Percentiles rank a stretch among this genome's conserved stretches.
Evolutionary conservation across 1,140 invertebrate genomes (phyloP).

Genomic region (Drosophila suzukii): DNA sequence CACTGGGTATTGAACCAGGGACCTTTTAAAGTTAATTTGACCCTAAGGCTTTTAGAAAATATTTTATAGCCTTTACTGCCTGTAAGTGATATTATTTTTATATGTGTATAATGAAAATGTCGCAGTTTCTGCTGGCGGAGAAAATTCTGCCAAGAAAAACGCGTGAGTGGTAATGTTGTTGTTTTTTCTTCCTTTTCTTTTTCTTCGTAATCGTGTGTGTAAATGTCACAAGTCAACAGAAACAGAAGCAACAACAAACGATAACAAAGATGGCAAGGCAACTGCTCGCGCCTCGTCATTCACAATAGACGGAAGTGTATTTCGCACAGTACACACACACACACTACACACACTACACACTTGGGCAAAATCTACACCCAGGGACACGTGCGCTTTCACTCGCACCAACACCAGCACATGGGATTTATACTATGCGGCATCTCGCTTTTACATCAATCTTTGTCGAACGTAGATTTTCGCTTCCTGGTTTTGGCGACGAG

Average conservation of each 20-base stretch:
- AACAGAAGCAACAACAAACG: constrained; percentile 53
- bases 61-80: too few relatives aligned
- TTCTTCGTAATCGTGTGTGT: constrained; percentile 16
- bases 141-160: constrained; percentile 51
- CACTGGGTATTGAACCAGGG: too few relatives aligned
- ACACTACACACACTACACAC: constrained; percentile 1
- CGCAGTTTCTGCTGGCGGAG: constrained; percentile 42
- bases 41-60: too few relatives aligned
- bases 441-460: constrained; percentile 79
- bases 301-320: constrained; percentile 80
- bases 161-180: constrained; percentile 5
- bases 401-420: constrained; percentile 35
- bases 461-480: constrained; percentile 69
- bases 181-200: constrained; percentile 10
- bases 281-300: constrained; percentile 53
- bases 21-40: too few relatives aligned
- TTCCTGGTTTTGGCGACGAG: constrained; percentile 61
- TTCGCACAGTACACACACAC: constrained; percentile 33
- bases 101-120: constrained; percentile 30
- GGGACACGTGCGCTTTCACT: constrained; percentile 76
- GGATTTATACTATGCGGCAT: constrained; percentile 55
- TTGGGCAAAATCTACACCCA: constrained; percentile 17
- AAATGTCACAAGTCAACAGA: constrained; percentile 77
- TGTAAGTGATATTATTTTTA: neutral
- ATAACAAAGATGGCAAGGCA: constrained; percentile 61